Base-by-base conservation (phyloP, 2,888 invertebrate species). In the Latrodectus elegans region DNA sequence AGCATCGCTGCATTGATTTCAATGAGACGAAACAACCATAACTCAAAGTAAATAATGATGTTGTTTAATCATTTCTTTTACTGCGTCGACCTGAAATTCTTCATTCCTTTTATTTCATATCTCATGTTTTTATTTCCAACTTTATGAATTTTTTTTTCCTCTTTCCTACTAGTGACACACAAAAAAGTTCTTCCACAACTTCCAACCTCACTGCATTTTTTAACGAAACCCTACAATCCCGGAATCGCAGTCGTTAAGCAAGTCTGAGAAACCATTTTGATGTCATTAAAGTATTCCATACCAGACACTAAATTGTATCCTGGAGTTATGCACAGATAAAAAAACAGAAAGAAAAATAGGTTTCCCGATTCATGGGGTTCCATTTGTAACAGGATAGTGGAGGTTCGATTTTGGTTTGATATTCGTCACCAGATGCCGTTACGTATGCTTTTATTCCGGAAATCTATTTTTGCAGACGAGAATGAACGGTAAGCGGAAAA, bases 391-490 rank as follows among this genome's bases (percentile, higher is more conserved):
- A 17, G 79, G 79, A 79, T 79, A 26, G 71, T 26, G 60, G 60
- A 26, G 71, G 49, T 71, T 60, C 79, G 70, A 79, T 79, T 79
- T 79, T 68, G 79, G 70, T 79, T 71, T 79, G 79, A 79, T 79
- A 79, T 79, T 79, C 79, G 79, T 71, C 79, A 79, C 79, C 71
- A 79, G 79, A 79, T 70, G 79, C 71, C 70, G 51, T 71, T 55
- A 55, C 71, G 26, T 60, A 52, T 70, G 71, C 60, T 79, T 79
- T 79, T 79, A 67, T 77, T 77, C 67, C 67, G 51, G 14, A 67
- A 38, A 68, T 77, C 77, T 68, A 77, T 77, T 77, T 68, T 67
- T 67, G 77, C 77, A 26, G 64, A 60, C 64, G 4, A 76, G 76
- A 76, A 76, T 76, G 64, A 77, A 77, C 68, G 77, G 68, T 77